These are phyloP conservation scores for Passer montanus DNA, from an alignment of 2,113 vertebrate genomes.

Conservation along the genomic window DNA sequence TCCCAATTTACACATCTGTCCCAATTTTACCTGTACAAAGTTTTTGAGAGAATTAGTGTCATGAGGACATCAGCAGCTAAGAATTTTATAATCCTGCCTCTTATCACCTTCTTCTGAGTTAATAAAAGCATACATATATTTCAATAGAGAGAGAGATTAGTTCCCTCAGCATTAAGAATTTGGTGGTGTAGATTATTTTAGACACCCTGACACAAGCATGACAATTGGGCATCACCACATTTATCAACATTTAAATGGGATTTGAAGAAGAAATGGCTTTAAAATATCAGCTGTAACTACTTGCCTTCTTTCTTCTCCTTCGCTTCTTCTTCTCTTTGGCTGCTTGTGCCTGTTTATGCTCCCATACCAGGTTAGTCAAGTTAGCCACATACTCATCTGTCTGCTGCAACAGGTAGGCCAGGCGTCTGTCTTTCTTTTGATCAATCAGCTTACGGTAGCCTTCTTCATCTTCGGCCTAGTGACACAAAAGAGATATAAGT, in stretches of 20 bases:
- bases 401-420: constrained; percentile 96
- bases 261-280: not conserved
- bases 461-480: constrained; percentile 96
- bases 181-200: not conserved
- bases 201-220: not conserved
- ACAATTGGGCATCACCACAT: not conserved
- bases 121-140: not conserved
- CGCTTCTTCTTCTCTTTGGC: constrained; percentile 97
- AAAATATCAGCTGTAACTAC: not conserved
- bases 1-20: not conserved
- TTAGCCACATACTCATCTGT: constrained; percentile 98
- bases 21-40: not conserved
- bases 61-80: not conserved
- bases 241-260: not conserved
- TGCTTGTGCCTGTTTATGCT: constrained; percentile 97
- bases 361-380: constrained; percentile 94
- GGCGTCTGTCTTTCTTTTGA: constrained; percentile 96
- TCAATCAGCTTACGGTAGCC: constrained; percentile 97
- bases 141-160: not conserved
- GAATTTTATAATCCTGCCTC: not conserved
- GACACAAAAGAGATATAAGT: not conserved
- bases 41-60: not conserved
- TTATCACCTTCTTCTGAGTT: not conserved
- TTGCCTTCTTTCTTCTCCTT: constrained; percentile 91
- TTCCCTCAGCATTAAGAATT: not conserved